phyloP scores from a whole-genome alignment of 1,140 invertebrate genomes.

The Sitobion miscanthi region DNA sequence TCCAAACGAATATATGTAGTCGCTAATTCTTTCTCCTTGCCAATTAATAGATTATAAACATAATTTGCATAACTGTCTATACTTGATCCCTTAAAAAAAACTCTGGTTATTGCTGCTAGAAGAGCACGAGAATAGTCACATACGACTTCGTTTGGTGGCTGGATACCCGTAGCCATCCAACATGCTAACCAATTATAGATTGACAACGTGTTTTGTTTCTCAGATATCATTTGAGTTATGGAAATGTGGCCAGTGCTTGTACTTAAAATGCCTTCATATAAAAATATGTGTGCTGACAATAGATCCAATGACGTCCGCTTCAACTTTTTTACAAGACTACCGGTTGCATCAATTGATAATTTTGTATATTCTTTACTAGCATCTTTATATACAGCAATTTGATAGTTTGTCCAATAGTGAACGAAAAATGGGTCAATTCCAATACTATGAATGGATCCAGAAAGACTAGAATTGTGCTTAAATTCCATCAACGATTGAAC shows the following conservation, averaged over 20 bases:
- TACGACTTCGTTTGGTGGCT: neutral
- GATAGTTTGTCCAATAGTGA: slow-evolving; percentile 8
- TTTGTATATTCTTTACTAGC: slow-evolving; percentile 1
- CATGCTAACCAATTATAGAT: neutral
- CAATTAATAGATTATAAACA: neutral
- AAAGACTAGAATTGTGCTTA: neutral
- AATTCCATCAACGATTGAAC: neutral
- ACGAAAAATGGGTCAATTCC: slow-evolving; percentile 5
- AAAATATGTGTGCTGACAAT: neutral
- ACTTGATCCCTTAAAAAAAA: slow-evolving; percentile 1
- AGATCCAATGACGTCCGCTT: neutral
- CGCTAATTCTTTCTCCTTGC: neutral
- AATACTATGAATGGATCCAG: neutral
- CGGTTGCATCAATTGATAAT: slow-evolving; percentile 23
- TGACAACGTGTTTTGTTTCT: slow-evolving; percentile 1
- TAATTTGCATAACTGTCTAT: neutral
- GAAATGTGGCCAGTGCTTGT: neutral
- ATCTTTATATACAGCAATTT: neutral
- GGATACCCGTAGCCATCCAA: slow-evolving; percentile 4
- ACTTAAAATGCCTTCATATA: neutral
- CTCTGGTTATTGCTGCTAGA: neutral
- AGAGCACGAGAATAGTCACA: neutral
- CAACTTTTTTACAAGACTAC: slow-evolving; percentile 5
- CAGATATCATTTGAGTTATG: slow-evolving; percentile 2
- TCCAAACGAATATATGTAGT: neutral